Base-by-base conservation (phyloP, 2,888 invertebrate genomes). In the Scaptomyza polygonia region DNA sequence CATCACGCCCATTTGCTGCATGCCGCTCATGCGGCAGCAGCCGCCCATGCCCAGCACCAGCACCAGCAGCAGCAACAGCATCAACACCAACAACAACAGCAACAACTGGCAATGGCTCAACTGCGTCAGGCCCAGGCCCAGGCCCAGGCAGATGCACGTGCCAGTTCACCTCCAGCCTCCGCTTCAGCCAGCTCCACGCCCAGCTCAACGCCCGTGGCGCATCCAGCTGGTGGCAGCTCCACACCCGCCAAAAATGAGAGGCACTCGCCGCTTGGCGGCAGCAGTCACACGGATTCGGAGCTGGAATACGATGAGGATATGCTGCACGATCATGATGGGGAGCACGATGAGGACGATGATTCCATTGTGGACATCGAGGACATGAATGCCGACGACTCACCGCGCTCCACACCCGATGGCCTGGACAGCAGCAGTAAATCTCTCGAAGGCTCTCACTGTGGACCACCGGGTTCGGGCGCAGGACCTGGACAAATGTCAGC, bases 301-400 rank as follows among this genome's bases (percentile, higher is more conserved):
- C 67, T 91, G 68, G 92, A 92, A 63, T 92, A 92, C 72, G 92
- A 92, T 54, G 89, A 90, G 53, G 85, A 88, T 12, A 77, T 89
- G 67, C 72, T 88, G 62, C 83, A 88, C 27, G 88, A 89, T 16
- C 88, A 89, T 8, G 90, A 89, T 5, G 74, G 27, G 9, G 80
- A 82, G 5, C 79, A 91, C 77, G 65, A 91, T 54, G 91, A 91
- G 59, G 91, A 92, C 65, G 92, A 92, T 67, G 92, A 96, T 86
- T 95, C 95, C 6, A 95, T 96, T 61, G 96, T 96, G 12, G 96
- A 96, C 89, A 96, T 96, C 12, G 96, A 96, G 90, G 96, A 96
- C 86, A 92, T 96, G 87, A 94, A 94, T 85, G 93, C 94, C 67
- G 89, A 89, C 30, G 90, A 90, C 45, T 90, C 90, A 21, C 89